Evolutionary conservation across 2,113 vertebrate species (phyloP), one percentile per base, ranked within the genome.

Genomic region (Sarotherodon lohbergeri): DNA sequence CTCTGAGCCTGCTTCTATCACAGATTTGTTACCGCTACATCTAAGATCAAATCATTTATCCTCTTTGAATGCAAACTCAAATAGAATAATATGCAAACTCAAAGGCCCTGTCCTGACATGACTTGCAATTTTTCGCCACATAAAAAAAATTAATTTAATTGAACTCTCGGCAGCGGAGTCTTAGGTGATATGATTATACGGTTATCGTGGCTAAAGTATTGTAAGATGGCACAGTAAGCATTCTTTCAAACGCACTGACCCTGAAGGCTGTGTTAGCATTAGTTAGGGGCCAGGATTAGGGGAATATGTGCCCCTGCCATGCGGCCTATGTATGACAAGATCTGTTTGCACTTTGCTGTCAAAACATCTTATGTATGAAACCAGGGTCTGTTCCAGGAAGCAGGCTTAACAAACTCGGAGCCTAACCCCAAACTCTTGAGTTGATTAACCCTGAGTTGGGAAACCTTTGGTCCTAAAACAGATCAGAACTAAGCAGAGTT

Each of bases 261-360:
- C 91, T 90, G 79, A 92, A 80, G 84, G 89, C 85, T 91, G 87
- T 46, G n/a, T 83, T 87, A 92, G 93, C 83, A 66, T 81, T 71
- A 90, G 82, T 81, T 61, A 48, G 86, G 68, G 83, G 88, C 82
- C 89, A 79, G 48, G 80, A 80, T 80, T 88, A 79, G 68, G 86
- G 83, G 39, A 48, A 80, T n/a, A 80, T 7, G 22, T 78, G 83
- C 88, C 86, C 59, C 82, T 76, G 24, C 83, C 61, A 90, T 66
- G 76, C 13, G 5, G 80, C 22, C 17, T 80, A 22, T 54, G 81
- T 85, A 83, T 82, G 86, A 76, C 90, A 71, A 55, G 86, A 81
- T 86, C 82, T 87, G 80, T 90, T 90, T 91, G 83, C 89, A 91
- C 81, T 91, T 92, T 66, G 22, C 73, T 91, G 83, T 92, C 85